phyloP scores from a whole-genome alignment of 2,797 vertebrate species.

The Muscicapa striata region DNA sequence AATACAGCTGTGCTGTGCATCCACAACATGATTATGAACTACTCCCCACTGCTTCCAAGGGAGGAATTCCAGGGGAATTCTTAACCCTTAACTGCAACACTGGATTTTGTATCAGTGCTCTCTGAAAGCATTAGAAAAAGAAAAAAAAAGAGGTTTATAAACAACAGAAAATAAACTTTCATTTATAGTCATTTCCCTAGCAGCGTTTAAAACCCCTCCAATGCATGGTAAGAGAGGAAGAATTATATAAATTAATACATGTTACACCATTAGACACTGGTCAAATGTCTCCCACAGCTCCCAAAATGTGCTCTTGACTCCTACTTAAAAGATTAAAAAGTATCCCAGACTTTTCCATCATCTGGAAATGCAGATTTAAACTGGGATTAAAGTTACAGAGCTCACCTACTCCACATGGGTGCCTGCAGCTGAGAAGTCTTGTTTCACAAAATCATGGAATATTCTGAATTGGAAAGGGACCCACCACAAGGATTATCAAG shows the following conservation, averaged over 20 bases:
- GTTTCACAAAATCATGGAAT: not conserved
- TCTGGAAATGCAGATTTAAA: not conserved
- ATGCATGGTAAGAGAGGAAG: not conserved
- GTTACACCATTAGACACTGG: not conserved
- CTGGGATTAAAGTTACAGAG: not conserved
- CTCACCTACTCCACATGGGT: not conserved
- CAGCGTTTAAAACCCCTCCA: fast-evolving
- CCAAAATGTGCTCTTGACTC: not conserved
- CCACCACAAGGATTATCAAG: not conserved
- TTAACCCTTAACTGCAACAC: fast-evolving
- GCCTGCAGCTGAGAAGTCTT: not conserved
- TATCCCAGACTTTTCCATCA: not conserved
- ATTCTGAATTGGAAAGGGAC: not conserved
- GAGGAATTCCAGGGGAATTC: not conserved
- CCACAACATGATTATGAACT: not conserved
- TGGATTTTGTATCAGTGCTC: not conserved
- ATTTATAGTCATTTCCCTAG: not conserved
- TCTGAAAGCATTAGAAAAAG: not conserved
- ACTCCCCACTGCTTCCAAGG: not conserved
- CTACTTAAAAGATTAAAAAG: not conserved
- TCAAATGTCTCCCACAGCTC: not conserved
- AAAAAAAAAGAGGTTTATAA: not conserved
- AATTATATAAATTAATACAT: not conserved
- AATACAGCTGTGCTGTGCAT: not conserved
- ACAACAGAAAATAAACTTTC: not conserved